Base-by-base conservation (phyloP, 1,140 invertebrate genomes). In the Chelonus insularis region DNA sequence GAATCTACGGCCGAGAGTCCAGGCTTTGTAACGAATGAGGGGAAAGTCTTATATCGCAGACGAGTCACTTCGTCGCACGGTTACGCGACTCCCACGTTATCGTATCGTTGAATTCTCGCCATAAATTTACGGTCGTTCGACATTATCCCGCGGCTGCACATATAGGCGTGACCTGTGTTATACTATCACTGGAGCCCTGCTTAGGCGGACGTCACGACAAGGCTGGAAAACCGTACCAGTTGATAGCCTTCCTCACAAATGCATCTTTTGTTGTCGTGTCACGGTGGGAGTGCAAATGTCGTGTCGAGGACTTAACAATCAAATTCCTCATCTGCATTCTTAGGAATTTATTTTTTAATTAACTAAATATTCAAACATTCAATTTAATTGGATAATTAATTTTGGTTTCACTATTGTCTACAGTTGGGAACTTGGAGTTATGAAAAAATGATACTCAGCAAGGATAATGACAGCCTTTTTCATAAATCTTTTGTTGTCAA, bases 41-140 rank as follows among this genome's bases (percentile, higher is more conserved):
- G 62, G 62, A 63, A 63, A 63, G 62, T 63, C 32, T 34, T 48
- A 48, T 29, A 34, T 55, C 52, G 47, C 56, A 39, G 57, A 63
- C 57, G 50, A 63, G 56, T 59, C 59, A 54, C 54, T 29, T 59
- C 57, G 32, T 37, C 14, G 48, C 29, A 50, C 58, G 62, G 57
- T 63, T 48, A 63, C 58, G 54, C 60, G 68, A 64, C 58, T 64
- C 63, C 63, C 63, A 64, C 63, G 63, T 64, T 64, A 64, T 65
- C 58, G 64, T 64, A 70, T 67, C 63, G 62, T 52, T 52, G 52
- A 62, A 67, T 67, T 67, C 65, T 64, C 59, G 63, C 59, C 65
- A 70, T 75, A 75, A 59, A 73, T 75, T 75, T 75, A 72, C 70
- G 66, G 65, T 63, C 69, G 68, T 73, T 75, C 72, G 72, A 74